phyloP scores from a whole-genome alignment of 2,888 invertebrate genomes.

The Hemaris fuciformis region DNA sequence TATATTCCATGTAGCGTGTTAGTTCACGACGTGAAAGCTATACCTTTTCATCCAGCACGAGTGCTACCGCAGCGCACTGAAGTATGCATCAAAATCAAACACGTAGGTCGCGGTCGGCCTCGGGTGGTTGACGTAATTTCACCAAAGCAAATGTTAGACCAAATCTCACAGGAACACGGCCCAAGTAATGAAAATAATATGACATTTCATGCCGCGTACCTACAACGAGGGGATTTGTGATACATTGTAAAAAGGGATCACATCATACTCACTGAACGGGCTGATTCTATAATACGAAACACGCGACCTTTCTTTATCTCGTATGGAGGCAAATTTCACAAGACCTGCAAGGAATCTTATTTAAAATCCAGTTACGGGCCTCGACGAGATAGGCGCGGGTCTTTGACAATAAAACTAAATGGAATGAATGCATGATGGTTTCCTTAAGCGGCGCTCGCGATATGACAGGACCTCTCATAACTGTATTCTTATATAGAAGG shows the following conservation, averaged over 20 bases:
- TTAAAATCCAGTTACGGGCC: constrained; percentile 79
- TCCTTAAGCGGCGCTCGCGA: constrained; percentile 66
- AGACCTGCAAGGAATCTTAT: constrained; percentile 75
- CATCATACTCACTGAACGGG: constrained; percentile 64
- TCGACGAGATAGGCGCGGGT: constrained; percentile 76
- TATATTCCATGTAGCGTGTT: constrained; percentile 25
- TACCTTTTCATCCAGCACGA: constrained; percentile 47
- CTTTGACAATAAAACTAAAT: constrained; percentile 81
- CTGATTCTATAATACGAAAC: constrained; percentile 69
- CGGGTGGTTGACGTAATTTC: constrained; percentile 69
- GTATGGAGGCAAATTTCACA: constrained; percentile 72
- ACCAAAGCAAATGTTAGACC: constrained; percentile 71
- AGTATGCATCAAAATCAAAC: constrained; percentile 80
- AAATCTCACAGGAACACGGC: constrained; percentile 63
- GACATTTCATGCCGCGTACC: constrained; percentile 46
- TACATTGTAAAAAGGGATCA: constrained; percentile 66
- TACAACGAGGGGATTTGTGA: constrained; percentile 38
- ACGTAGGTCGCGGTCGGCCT: constrained; percentile 59
- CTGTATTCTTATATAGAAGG: constrained; percentile 55
- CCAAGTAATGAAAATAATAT: constrained; percentile 64
- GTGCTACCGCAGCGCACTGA: constrained; percentile 49
- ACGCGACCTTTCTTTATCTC: constrained; percentile 79
- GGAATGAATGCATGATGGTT: constrained; percentile 78
- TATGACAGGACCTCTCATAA: constrained; percentile 66
- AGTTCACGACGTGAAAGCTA: constrained; percentile 34